These are phyloP conservation scores for Thryonomys swinderianus DNA, from an alignment of 2,113 vertebrate genomes.

Conservation along the genomic window DNA sequence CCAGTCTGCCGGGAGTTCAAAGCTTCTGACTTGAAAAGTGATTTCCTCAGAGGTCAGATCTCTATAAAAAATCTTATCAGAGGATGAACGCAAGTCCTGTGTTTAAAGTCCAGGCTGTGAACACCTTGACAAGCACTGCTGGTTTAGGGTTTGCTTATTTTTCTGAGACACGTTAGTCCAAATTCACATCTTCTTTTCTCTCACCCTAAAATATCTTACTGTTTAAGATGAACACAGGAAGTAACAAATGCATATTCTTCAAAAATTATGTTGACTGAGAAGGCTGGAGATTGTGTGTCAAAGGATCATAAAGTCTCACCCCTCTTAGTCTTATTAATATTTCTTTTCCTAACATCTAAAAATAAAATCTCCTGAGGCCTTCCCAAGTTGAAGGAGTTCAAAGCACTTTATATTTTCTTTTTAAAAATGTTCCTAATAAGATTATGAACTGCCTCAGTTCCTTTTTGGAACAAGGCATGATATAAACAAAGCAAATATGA, in stretches of 20 bases:
- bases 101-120: slow-evolving; percentile 53
- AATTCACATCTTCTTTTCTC: neutral
- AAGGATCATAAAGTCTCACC: neutral
- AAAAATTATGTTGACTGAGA: neutral
- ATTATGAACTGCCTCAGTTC: neutral
- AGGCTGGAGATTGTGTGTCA: neutral
- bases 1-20: slow-evolving; percentile 59
- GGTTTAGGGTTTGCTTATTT: neutral
- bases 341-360: neutral
- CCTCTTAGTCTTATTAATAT: neutral
- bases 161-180: neutral
- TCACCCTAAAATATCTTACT: slow-evolving; percentile 20
- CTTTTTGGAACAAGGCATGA: slow-evolving; percentile 12
- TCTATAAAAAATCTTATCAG: slow-evolving; percentile 34
- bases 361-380: neutral
- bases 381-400: slow-evolving; percentile 41
- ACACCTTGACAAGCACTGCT: neutral
- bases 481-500: neutral
- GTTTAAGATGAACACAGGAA: slow-evolving; percentile 41
- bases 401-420: neutral
- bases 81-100: neutral
- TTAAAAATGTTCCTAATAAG: neutral
- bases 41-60: slow-evolving; percentile 44
- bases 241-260: neutral
- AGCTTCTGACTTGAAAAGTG: slow-evolving; percentile 60